Base-by-base conservation (phyloP, 2,113 vertebrate species). In the Coturnix japonica region DNA sequence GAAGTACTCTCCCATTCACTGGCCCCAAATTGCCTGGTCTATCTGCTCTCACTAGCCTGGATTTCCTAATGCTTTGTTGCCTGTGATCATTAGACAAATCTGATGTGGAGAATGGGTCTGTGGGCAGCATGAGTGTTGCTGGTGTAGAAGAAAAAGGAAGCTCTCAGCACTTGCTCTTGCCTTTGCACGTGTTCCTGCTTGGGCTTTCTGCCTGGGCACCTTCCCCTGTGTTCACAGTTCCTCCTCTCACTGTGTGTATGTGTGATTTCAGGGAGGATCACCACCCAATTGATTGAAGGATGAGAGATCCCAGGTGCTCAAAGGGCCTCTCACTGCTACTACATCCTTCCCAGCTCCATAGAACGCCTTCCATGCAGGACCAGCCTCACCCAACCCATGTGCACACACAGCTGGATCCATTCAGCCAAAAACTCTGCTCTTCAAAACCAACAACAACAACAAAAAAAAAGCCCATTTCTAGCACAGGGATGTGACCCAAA, bases 21-120 rank as follows among this genome's bases (percentile, higher is more conserved):
- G 54, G 39, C 67, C 54, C 53, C 23, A 17, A 54, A 31, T 6
- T 28, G 11, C 14, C 74, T 66, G 57, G 22, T 17, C 56, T 28
- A 13, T 28, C 61, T 69, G 37, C 67, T 57, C 56, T 61, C 69
- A 26, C 37, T 49, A 76, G 70, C 64, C 61, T 43, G 51, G 51
- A 9, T 65, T n/a, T 21, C 4, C 11, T 1, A 1, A 70, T 47
- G n/a, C 26, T 21, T 63, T 5, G 0, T 64, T 1, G 0, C 43
- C 13, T 9, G 39, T 22, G 54, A 60, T 21, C 21, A 60, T 39
- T 63, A 66, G 88, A 37, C 10, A 19, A 83, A 74, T 33, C 37
- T 39, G 18, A 13, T 23, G 18, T 20, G 9, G 76, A 74, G 30
- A 43, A n/a, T 0, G 41, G 35, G 51, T 44, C 46, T 26, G 41